Evolutionary conservation across 2,888 invertebrate species (phyloP), one percentile per base, ranked within the genome.

Genomic region (Cordylochernes scorpioides): DNA sequence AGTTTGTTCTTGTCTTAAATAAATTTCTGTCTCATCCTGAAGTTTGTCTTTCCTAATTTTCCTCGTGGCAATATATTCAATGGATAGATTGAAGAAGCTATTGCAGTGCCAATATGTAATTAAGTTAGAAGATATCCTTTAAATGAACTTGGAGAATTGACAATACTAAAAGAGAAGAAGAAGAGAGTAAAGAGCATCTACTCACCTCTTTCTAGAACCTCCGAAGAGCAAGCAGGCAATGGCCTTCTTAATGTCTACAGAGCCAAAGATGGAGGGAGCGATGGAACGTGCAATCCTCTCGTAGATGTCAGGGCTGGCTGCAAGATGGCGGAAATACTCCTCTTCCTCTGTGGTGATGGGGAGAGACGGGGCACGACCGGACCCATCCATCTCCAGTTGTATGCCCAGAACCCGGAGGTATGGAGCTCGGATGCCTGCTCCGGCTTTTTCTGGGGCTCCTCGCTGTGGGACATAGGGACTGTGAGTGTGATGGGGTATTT

Each of bases 221-320:
- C 91, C 91, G 59, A 97, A 91, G 21, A 97, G 57, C 36, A 97
- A 60, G 46, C 84, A 78, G 8, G 86, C 75, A 32, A 97, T 82
- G 3, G 94, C 82, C 54, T 84, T 94, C 53, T 97, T 97, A 43
- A 97, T 86, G 51, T 99, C 94, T 2, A 59, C 51, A 13, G 71
- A 73, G 1, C 97, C 97, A 51, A 68, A 97, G 40, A 99, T 94
- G 41, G 91, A 91, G 0, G 97, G 97, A 1, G 97, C 94, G 46
- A 97, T 71, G 28, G 84, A 88, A 43, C 63, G 67, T 0, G 84
- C 65, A 32, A 97, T 63, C 31, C 72, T 65, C 3, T 94, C 84
- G 49, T 84, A 84, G 26, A 88, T 64, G 51, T 86, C 71, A 0
- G 73, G 65, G 5, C 71, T 67, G 2, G 73, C 67, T 0, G 91